Conservation (phyloP, 2,113 vertebrate genomes). For the Gambusia holbrooki region DNA sequence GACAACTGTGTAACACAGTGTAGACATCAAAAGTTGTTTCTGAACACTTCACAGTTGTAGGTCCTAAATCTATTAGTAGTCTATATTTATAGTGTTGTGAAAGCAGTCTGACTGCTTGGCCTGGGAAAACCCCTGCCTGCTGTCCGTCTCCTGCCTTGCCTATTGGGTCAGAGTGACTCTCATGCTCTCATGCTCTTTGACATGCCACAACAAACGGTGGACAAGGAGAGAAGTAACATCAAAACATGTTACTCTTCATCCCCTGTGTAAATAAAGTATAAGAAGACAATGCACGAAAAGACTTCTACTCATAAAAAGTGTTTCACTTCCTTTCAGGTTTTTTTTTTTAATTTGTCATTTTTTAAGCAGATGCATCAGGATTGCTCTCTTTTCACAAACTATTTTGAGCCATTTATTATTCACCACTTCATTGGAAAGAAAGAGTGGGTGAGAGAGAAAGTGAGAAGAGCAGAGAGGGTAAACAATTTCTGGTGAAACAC, state of each 20-base stretch:
- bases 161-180: constrained; percentile 68
- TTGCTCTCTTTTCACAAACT: constrained; percentile 26
- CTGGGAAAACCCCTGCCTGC: constrained; percentile 74
- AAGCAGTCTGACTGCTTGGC: constrained; percentile 41
- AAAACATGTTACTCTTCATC: constrained; percentile 41
- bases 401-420: constrained; percentile 29
- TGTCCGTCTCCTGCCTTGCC: constrained; percentile 46
- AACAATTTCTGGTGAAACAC: constrained; percentile 1
- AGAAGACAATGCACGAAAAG: neutral
- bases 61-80: constrained; percentile 28
- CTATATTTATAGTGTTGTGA: constrained; percentile 64
- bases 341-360: neutral
- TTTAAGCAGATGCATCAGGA: constrained; percentile 28
- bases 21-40: constrained; percentile 21
- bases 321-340: constrained; percentile 9
- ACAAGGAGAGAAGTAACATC: constrained; percentile 43
- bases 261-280: neutral
- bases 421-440: constrained; percentile 39
- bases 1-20: constrained; percentile 6
- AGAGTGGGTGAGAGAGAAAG: neutral
- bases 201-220: constrained; percentile 57
- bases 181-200: constrained; percentile 80
- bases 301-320: neutral
- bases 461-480: neutral
- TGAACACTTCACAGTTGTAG: constrained; percentile 24